A percentile compares a stretch with the other conserved stretches of the same genome.
Conservation (phyloP, 2,888 invertebrate species). For the Anodontia alba region DNA sequence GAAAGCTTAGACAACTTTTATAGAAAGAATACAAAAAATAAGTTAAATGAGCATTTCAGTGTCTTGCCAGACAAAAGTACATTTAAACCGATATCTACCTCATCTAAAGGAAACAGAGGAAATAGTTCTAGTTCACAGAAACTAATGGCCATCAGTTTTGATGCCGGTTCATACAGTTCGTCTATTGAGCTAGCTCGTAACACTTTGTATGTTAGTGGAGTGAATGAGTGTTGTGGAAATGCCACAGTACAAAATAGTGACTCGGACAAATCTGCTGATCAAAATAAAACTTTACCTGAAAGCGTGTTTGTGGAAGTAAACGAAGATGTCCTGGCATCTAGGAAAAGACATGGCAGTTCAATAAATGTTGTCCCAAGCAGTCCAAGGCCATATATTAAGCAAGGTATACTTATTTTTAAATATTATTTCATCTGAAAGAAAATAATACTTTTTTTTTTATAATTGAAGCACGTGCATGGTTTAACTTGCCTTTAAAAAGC, state of each 20-base stretch:
- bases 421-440: no score
- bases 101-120: not conserved
- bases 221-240: not conserved
- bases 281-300: conserved; percentile 48
- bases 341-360: conserved; percentile 61
- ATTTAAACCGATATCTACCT: conserved; percentile 38
- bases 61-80: not conserved
- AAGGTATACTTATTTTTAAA: not conserved
- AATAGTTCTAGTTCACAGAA: conserved; percentile 40
- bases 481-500: no score
- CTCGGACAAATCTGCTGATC: conserved; percentile 18
- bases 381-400: conserved; percentile 29
- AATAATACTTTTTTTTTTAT: no score
- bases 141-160: conserved; percentile 52
- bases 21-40: not conserved
- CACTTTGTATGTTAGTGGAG: conserved; percentile 34
- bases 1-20: conserved; percentile 44
- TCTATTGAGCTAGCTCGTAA: conserved; percentile 54
- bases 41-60: not conserved
- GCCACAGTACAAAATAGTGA: not conserved
- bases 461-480: no score
- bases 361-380: conserved; percentile 59
- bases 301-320: conserved; percentile 61
- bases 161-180: conserved; percentile 37
- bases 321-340: conserved; percentile 56